Evolutionary conservation across 2,888 invertebrate genomes (phyloP).

Genomic region (Machimus atricapillus): DNA sequence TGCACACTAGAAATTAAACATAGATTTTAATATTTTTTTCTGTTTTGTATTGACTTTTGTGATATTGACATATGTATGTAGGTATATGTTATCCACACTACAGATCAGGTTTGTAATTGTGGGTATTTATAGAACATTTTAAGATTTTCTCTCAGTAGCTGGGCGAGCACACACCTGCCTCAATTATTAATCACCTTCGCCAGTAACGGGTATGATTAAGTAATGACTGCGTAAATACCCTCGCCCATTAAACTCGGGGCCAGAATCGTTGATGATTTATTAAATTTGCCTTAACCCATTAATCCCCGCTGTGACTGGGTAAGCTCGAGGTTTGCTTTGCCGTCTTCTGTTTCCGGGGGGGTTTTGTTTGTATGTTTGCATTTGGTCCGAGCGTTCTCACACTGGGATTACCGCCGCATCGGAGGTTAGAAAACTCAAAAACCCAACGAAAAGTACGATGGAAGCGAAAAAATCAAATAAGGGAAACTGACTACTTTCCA

Average conservation of each 20-base stretch:
- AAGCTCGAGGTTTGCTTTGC: not conserved
- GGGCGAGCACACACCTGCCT: not conserved
- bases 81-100: not conserved
- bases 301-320: conserved; percentile 11
- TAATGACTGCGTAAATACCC: conserved; percentile 15
- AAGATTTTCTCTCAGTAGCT: not conserved
- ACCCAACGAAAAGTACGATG: not conserved
- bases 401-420: not conserved
- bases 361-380: not conserved
- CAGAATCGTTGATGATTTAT: conserved; percentile 17
- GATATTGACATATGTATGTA: no score
- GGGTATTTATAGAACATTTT: not conserved
- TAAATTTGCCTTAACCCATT: conserved; percentile 18
- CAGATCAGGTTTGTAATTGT: not conserved
- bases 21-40: no score
- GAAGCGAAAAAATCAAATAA: not conserved
- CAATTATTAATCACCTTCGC: conserved; percentile 17
- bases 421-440: not conserved
- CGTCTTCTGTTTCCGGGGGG: not conserved
- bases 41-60: no score
- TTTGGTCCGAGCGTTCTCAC: not conserved
- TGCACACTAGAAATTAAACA: no score
- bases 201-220: conserved; percentile 14
- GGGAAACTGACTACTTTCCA: not conserved
- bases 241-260: not conserved